phyloP scores from a whole-genome alignment of 2,888 invertebrate species.

The Chrysolina americana region DNA sequence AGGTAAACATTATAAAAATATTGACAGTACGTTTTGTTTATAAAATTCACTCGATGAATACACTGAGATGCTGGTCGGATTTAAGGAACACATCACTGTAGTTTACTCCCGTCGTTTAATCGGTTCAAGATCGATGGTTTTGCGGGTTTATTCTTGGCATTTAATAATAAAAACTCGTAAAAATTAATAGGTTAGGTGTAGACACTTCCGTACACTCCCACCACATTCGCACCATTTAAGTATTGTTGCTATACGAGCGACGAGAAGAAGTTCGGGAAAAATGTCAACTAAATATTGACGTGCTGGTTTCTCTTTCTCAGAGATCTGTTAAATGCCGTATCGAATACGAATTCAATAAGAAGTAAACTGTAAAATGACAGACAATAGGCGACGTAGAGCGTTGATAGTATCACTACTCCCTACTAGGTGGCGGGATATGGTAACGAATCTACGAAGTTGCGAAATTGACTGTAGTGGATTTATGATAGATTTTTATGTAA shows the following conservation, averaged over 20 bases:
- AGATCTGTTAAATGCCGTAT: neutral
- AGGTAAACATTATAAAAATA: constrained; percentile 50
- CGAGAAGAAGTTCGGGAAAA: constrained; percentile 37
- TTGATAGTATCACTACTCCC: no score
- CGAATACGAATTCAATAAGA: no score
- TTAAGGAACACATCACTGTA: constrained; percentile 35
- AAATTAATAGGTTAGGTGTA: constrained; percentile 63
- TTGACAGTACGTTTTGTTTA: constrained; percentile 49
- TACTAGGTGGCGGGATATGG: no score
- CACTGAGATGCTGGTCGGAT: constrained; percentile 2
- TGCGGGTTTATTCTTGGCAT: constrained; percentile 45
- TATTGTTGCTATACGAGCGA: constrained; percentile 46
- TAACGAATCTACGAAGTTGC: no score
- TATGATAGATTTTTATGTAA: no score
- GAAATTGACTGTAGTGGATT: no score
- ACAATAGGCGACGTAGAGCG: no score
- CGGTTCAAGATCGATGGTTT: constrained; percentile 35
- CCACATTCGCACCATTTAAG: constrained; percentile 58
- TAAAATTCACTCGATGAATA: constrained; percentile 39
- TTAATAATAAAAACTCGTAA: constrained; percentile 51
- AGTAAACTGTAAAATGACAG: no score
- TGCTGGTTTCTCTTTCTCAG: neutral
- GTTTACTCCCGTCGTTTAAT: constrained; percentile 18
- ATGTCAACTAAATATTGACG: constrained; percentile 35
- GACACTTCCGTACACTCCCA: constrained; percentile 62